phyloP scores from a whole-genome alignment of 2,113 vertebrate species.

The Seriola aureovittata region DNA sequence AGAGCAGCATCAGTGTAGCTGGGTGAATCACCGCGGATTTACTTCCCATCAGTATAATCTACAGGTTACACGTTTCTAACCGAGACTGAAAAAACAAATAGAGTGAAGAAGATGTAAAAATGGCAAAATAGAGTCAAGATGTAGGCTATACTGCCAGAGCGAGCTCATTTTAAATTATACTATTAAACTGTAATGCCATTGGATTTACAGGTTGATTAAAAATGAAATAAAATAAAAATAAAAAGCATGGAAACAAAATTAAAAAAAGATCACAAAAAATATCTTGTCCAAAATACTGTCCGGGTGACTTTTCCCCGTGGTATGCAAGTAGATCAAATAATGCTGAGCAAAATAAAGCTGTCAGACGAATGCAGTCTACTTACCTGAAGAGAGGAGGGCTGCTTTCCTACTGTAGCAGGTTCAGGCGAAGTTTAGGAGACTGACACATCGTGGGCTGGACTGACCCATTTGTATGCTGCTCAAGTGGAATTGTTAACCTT shows the following conservation, averaged over 20 bases:
- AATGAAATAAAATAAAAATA: background rate
- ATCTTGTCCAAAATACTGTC: no score
- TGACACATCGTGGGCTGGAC: background rate
- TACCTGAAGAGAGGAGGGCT: no score
- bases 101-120: background rate
- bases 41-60: constrained; percentile 29
- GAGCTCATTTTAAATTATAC: background rate
- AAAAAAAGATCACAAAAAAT: no score
- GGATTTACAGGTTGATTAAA: no score
- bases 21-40: background rate
- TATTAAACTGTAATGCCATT: background rate
- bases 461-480: background rate
- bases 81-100: background rate
- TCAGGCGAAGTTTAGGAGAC: background rate
- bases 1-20: constrained; percentile 50
- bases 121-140: no score
- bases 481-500: no score
- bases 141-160: no score
- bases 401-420: background rate
- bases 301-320: background rate
- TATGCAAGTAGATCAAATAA: background rate
- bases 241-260: background rate
- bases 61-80: background rate
- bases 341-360: no score
- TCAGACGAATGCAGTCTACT: no score